A percentile compares a stretch with the other conserved stretches of the same genome.
Conservation (phyloP, 2,888 invertebrate genomes). For the Eupithecia inturbata region DNA sequence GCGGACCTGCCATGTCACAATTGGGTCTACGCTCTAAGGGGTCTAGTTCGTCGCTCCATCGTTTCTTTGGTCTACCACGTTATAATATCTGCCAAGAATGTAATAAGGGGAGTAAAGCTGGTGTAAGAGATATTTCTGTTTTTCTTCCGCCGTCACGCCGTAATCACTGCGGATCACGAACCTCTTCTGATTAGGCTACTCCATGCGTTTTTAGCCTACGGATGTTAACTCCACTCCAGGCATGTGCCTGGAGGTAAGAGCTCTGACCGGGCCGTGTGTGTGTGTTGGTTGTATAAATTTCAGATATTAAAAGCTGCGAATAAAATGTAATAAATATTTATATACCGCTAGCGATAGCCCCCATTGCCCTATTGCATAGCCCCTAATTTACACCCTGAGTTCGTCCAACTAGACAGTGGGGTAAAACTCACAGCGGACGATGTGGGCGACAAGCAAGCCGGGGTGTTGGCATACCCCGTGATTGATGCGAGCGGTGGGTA, state of each 20-base stretch:
- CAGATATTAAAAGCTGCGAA: too few species aligned
- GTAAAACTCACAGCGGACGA: constrained; percentile 26
- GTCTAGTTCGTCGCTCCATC: neutral
- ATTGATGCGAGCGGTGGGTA: constrained; percentile 39
- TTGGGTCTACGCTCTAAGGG: neutral
- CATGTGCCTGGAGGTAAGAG: too few species aligned
- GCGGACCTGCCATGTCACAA: too few species aligned
- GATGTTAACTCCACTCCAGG: too few species aligned
- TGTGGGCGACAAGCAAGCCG: constrained; percentile 43
- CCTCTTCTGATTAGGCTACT: neutral
- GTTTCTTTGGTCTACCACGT: neutral
- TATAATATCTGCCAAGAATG: neutral
- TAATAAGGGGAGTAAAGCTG: too few species aligned
- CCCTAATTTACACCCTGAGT: constrained; percentile 22
- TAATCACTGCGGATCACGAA: neutral
- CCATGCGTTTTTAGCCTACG: neutral
- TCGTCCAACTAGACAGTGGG: constrained; percentile 13
- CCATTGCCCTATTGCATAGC: neutral
- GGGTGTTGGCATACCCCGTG: constrained; percentile 38
- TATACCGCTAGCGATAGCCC: neutral
- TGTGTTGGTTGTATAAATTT: too few species aligned
- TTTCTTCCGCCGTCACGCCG: too few species aligned
- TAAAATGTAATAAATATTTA: neutral
- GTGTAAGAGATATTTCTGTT: too few species aligned
- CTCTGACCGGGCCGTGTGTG: too few species aligned